phyloP scores from a whole-genome alignment of 2,888 invertebrate genomes.

The Cosmia trapezina region DNA sequence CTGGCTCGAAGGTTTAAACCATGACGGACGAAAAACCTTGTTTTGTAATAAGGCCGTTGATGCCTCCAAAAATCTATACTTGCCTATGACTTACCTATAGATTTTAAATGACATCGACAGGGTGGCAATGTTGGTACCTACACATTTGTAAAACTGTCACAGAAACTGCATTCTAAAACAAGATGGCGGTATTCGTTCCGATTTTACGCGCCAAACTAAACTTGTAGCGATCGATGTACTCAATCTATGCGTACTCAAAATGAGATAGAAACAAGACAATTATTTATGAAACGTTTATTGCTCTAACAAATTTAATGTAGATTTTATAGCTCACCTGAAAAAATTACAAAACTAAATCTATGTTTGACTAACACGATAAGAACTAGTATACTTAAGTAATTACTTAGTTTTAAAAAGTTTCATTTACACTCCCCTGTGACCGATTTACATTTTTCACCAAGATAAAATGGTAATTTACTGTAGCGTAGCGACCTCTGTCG shows the following conservation, averaged over 20 bases:
- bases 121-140: no score
- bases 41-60: no score
- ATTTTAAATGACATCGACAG: background rate
- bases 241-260: background rate
- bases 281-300: slow-evolving; percentile 27
- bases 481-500: no score
- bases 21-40: no score
- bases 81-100: no score
- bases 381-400: background rate
- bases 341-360: slow-evolving; percentile 41
- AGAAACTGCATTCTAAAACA: background rate
- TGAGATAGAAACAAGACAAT: background rate
- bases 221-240: background rate
- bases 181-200: background rate
- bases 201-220: background rate
- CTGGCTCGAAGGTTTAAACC: no score
- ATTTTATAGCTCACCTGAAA: background rate
- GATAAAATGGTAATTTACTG: no score
- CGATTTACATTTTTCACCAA: no score
- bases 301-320: background rate
- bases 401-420: background rate
- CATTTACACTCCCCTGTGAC: background rate
- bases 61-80: no score
- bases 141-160: no score
- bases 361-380: background rate